A percentile compares a stretch with the other conserved stretches of the same genome.
phyloP scores from a whole-genome alignment of 1,140 invertebrate genomes.

The Lucilia sericata region DNA sequence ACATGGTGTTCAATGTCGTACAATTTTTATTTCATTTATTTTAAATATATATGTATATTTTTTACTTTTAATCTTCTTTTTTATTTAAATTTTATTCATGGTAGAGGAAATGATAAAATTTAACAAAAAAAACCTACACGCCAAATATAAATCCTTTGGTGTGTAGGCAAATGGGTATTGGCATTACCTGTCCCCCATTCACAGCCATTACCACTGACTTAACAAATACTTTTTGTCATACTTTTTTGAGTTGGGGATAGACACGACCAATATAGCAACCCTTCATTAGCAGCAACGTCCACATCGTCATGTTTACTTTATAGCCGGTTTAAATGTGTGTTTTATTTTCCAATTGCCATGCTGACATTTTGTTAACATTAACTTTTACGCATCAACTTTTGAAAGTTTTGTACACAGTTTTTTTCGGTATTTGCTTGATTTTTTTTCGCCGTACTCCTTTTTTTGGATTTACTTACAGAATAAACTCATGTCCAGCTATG shows the following conservation, averaged over 20 bases:
- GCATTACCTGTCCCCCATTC: too few species aligned
- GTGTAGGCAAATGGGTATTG: too few species aligned
- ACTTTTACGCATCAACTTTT: conserved; percentile 38
- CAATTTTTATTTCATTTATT: background rate
- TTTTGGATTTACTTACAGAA: background rate
- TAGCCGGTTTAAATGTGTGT: background rate
- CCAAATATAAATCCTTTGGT: background rate
- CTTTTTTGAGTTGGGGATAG: too few species aligned
- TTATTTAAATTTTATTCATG: conserved; percentile 3
- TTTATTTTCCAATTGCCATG: conserved; percentile 36
- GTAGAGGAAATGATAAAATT: background rate
- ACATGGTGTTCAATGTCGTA: conserved; percentile 40
- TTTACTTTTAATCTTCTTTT: background rate
- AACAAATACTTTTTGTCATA: too few species aligned
- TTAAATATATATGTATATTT: too few species aligned
- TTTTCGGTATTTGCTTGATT: background rate
- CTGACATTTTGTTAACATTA: conserved; percentile 38
- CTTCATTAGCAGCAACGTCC: background rate
- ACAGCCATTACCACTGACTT: too few species aligned
- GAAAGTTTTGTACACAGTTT: conserved; percentile 13
- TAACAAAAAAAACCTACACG: background rate
- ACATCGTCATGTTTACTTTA: background rate
- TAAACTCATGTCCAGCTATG: too few species aligned
- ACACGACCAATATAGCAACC: background rate
- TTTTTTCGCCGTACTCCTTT: background rate